Evolutionary conservation across 2,888 invertebrate species (phyloP), one percentile per base, ranked within the genome.

Genomic region (Homarus gammarus): DNA sequence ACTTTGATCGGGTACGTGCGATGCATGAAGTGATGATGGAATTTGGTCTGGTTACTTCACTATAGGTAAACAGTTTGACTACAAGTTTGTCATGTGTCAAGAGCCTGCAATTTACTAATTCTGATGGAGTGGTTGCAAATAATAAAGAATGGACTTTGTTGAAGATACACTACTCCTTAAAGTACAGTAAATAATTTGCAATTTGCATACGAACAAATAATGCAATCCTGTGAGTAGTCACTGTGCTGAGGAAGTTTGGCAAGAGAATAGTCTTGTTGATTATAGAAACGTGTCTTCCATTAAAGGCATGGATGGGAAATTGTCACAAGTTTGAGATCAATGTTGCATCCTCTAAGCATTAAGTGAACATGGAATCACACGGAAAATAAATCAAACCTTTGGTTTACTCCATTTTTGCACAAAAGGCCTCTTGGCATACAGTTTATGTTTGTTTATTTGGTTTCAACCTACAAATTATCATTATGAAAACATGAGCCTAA

Each of bases 1-100:
- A 90, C 79, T 92, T 92, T 68, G 85, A 89, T 36, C 82, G 79
- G 90, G 92, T 92, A 83, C 56, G 87, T 51, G 31, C 6, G 64
- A 72, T 36, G 40, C 38, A 38, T 72, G 72, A 72, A 38, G 38
- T 38, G 36, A 40, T 2, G 36, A 12, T 70, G 22, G 18, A n/a
- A 8, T 72, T 36, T 72, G 36, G n/a, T 22, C 38, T 72, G 72
- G 31, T 36, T 22, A 40, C 10, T 12, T 2, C 33, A 36, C 36
- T 72, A 72, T 18, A 72, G 38, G 72, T 36, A 22, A 40, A 70
- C 5, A n/a, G 40, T 72, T 72, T 72, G 22, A 72, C 8, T 22
- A 15, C 36, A 40, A 40, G 36, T 38, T 64, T 27, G 27, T 5
- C 1, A n/a, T 64, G 27, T 64, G n/a, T 64, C 27, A 64, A 44